phyloP scores from a whole-genome alignment of 2,888 invertebrate species.

The Unio delphinus region DNA sequence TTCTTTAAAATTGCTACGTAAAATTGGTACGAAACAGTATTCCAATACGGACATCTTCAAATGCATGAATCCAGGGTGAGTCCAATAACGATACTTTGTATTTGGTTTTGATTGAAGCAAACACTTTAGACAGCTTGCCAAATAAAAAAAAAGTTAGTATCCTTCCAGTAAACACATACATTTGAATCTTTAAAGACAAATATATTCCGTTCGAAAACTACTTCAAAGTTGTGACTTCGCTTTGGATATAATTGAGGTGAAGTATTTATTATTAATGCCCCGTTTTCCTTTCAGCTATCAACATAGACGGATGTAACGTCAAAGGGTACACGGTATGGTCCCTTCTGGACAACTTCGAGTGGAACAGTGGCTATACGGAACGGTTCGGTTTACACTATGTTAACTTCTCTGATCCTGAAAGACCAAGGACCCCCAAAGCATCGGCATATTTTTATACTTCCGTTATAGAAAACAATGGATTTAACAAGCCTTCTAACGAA shows the following conservation, averaged over 20 bases:
- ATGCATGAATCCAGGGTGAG: too few relatives aligned
- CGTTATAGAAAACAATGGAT: slow-evolving; percentile 36
- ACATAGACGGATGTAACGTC: slow-evolving; percentile 62
- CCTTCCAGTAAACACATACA: too few relatives aligned
- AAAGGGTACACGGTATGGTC: slow-evolving; percentile 84
- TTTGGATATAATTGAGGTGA: too few relatives aligned
- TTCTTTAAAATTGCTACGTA: neutral
- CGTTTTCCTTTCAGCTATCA: slow-evolving; percentile 25
- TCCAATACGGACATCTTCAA: too few relatives aligned
- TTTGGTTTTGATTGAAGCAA: too few relatives aligned
- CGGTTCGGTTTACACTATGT: slow-evolving; percentile 81
- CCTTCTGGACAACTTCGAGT: slow-evolving; percentile 86
- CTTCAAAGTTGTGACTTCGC: too few relatives aligned
- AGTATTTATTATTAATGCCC: neutral
- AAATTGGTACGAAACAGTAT: too few relatives aligned
- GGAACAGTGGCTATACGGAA: slow-evolving; percentile 82
- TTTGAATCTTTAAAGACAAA: too few relatives aligned
- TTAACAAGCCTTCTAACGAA: slow-evolving; percentile 1
- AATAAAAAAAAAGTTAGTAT: too few relatives aligned
- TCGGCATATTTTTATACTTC: slow-evolving; percentile 71
- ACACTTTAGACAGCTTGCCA: too few relatives aligned
- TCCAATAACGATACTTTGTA: too few relatives aligned
- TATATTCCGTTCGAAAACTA: too few relatives aligned
- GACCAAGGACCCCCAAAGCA: slow-evolving; percentile 79
- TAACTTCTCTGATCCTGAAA: slow-evolving; percentile 79